Evolutionary conservation across 2,797 vertebrate genomes (phyloP).

Genomic region (Thamnophis elegans): DNA sequence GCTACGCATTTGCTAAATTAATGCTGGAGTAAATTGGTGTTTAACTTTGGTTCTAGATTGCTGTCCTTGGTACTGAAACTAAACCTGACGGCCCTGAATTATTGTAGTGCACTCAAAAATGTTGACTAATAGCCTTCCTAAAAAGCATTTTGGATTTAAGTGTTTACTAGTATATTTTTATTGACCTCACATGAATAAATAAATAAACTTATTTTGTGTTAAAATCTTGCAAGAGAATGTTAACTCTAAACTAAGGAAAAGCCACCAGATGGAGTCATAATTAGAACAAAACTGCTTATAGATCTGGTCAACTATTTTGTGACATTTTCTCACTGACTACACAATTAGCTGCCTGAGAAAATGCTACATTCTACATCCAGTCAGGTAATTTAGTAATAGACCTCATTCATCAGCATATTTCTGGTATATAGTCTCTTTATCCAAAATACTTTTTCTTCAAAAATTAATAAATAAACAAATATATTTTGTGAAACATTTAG

Average conservation of each 20-base stretch:
- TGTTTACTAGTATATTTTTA: background rate
- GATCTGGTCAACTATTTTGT: background rate
- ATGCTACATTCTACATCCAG: background rate
- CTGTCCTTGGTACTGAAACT: background rate
- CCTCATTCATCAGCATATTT: background rate
- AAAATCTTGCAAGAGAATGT: background rate
- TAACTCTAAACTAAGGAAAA: background rate
- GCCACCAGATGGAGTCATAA: background rate
- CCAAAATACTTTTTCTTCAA: background rate
- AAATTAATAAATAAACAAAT: background rate
- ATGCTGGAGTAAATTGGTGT: background rate
- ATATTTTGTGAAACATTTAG: background rate
- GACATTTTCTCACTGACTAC: background rate
- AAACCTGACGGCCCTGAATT: background rate
- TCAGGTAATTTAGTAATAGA: constrained; percentile 9
- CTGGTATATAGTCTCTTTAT: background rate
- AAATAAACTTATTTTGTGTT: background rate
- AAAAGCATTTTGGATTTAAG: background rate
- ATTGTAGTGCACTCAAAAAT: background rate
- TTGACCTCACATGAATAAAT: background rate
- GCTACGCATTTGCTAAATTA: background rate
- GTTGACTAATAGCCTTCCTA: background rate
- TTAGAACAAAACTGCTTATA: background rate
- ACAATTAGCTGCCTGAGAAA: background rate
- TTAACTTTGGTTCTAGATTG: background rate